Percentiles rank a stretch among this genome's conserved stretches.
Evolutionary conservation across 2,888 invertebrate genomes (phyloP).

Genomic region (Athripsodes cinereus): DNA sequence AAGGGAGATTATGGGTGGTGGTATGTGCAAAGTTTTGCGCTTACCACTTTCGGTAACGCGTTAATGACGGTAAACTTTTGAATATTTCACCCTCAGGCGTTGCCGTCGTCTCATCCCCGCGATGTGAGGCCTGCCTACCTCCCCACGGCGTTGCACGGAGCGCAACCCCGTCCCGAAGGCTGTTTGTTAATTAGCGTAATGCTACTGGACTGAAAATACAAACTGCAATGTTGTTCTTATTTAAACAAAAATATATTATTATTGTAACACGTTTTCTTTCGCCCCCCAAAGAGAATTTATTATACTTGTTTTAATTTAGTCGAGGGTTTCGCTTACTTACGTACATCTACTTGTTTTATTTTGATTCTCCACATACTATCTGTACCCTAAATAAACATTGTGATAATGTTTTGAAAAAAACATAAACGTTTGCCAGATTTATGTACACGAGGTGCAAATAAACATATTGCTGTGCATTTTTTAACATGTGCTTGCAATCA

Average conservation of each 20-base stretch:
- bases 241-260: neutral
- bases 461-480: no score
- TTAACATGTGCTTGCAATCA: no score
- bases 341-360: no score
- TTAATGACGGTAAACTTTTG: constrained; percentile 14
- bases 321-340: neutral
- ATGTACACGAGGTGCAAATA: no score
- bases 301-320: neutral
- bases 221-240: neutral
- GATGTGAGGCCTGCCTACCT: neutral
- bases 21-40: constrained; percentile 11
- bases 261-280: neutral
- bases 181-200: constrained; percentile 24
- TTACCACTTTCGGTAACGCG: constrained; percentile 11
- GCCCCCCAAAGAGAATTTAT: neutral
- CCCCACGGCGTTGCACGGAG: neutral
- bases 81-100: constrained; percentile 6
- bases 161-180: constrained; percentile 12
- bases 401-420: no score
- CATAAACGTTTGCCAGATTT: no score
- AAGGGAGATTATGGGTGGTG: constrained; percentile 3
- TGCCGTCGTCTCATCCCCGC: neutral
- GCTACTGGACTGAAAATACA: constrained; percentile 7
- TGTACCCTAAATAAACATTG: no score
- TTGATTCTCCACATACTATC: no score